These are phyloP conservation scores for Pteropus rufus DNA, from an alignment of 2,797 vertebrate species.

Conservation along the genomic window DNA sequence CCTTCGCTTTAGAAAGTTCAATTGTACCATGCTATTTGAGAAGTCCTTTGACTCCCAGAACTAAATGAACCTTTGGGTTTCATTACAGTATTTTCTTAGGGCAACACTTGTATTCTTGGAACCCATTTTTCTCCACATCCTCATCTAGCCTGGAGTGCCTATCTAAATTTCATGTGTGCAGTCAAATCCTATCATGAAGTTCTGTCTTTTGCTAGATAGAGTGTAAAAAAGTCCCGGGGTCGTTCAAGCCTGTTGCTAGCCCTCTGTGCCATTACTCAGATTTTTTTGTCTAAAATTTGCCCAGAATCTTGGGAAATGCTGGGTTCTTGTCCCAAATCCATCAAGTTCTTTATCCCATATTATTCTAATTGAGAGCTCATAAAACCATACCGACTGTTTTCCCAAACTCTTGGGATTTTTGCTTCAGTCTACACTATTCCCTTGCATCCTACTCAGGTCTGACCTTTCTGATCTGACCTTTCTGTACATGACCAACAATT, in stretches of 20 bases:
- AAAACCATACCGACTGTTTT: neutral
- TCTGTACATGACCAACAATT: neutral
- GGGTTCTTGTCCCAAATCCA: neutral
- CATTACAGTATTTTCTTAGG: neutral
- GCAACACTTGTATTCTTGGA: neutral
- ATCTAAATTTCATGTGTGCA: neutral
- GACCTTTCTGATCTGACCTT: constrained; percentile 2
- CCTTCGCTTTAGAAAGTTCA: neutral
- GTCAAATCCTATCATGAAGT: neutral
- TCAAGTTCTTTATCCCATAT: neutral
- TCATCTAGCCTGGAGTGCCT: neutral
- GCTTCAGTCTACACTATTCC: neutral
- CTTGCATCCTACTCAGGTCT: neutral
- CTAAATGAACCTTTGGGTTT: neutral
- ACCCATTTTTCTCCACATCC: neutral
- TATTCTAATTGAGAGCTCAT: neutral
- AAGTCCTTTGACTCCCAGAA: neutral
- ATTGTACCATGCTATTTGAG: neutral
- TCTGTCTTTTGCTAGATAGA: neutral
- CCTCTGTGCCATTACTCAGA: neutral
- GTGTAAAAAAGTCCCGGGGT: neutral
- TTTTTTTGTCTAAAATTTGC: neutral
- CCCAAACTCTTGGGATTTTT: neutral
- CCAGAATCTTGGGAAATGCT: constrained; percentile 13
- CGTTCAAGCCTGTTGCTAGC: neutral